Base-by-base conservation (phyloP, 30 jellyfish, hydroid and myxozoan species). In the Pelagia noctiluca region DNA sequence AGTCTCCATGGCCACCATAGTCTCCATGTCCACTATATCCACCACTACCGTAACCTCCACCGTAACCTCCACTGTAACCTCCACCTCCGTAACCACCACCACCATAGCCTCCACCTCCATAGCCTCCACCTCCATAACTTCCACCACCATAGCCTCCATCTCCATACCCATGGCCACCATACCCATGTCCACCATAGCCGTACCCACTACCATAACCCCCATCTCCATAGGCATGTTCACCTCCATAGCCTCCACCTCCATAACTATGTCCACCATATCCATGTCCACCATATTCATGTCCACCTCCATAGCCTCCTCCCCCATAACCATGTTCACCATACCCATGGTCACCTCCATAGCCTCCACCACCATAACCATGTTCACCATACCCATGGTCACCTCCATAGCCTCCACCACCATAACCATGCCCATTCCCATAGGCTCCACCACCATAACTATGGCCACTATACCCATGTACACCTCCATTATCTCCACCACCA, bases 91-190 rank as follows among this genome's bases (percentile, higher is more conserved):
- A n/a, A 11, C 13, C n/a, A n/a, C 61, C 78, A 0, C 11, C 28
- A 16, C 88, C 78, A n/a, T 57, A 50, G n/a, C n/a, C n/a, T 0
- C 19, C 29, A 19, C 71, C 75, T 0, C 35, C 75, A 0, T 32
- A 81, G 47, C 31, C 53, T 8, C 34, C 70, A 62, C 37, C 46
- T 22, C 29, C 63, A 62, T 63, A 37, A 32, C 42, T 22, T 0
- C 90, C 83, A 35, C 76, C 35, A 10, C 90, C 83, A 18, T 80
- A 77, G 38, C 64, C 76, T 12, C 63, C 47, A 48, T 62, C 46
- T 49, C 64, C 76, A 23, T 46, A 47, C 1, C 33, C 37, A 1
- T 53, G 78, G 0, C 61, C 89, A 5, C 71, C 21, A 36, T 46
- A 80, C 54, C 85, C 85, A 75, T 52, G 46, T 19, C 63, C 77